Evolutionary conservation across 2,113 vertebrate genomes (phyloP).

Genomic region (Mormyrus iriodes): DNA sequence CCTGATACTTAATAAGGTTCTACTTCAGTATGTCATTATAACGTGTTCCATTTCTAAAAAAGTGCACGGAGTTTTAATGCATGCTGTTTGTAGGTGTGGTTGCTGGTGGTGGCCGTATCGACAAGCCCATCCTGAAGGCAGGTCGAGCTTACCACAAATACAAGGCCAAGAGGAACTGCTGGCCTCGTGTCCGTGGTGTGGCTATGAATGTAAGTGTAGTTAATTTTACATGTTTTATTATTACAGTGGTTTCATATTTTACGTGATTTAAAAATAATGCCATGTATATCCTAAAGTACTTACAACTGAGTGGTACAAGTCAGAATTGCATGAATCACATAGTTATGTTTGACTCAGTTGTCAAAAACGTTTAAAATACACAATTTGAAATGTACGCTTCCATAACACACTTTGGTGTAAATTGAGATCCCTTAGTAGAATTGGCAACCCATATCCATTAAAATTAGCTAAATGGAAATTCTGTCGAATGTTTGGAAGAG

Average conservation of each 20-base stretch:
- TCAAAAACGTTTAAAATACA: not conserved
- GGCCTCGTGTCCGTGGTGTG: constrained; percentile 97
- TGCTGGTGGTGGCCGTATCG: constrained; percentile 91
- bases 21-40: not conserved
- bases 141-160: constrained; percentile 98
- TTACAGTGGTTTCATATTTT: not conserved
- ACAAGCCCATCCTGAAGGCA: constrained; percentile 94
- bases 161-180: constrained; percentile 99
- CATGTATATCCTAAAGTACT: not conserved
- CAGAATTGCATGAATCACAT: not conserved
- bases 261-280: not conserved
- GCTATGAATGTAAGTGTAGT: constrained; percentile 91
- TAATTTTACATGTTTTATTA: not conserved
- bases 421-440: not conserved
- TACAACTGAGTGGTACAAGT: not conserved
- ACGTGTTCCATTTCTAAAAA: not conserved
- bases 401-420: not conserved
- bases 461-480: not conserved
- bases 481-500: not conserved
- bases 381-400: not conserved
- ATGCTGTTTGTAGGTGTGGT: constrained; percentile 62
- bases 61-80: not conserved
- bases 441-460: not conserved
- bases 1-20: not conserved
- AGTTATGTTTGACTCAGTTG: not conserved